phyloP scores from a whole-genome alignment of 2,113 vertebrate species.

The Macaca fascicularis region DNA sequence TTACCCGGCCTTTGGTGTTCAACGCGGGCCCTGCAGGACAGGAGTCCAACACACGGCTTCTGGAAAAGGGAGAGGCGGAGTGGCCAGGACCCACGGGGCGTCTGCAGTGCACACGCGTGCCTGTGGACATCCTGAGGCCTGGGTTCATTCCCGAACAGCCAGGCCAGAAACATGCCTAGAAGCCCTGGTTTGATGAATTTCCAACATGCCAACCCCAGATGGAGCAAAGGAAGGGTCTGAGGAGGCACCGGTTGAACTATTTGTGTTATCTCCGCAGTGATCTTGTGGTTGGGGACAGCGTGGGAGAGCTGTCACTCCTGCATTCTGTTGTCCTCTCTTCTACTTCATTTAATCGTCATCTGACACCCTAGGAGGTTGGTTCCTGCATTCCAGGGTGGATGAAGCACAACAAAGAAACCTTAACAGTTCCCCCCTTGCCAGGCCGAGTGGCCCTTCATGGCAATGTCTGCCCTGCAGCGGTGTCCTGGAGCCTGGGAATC shows the following conservation, averaged over 20 bases:
- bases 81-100: fast-evolving
- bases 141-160: neutral
- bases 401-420: neutral
- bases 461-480: fast-evolving
- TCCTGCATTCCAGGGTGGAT: neutral
- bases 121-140: fast-evolving
- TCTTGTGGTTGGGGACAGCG: neutral
- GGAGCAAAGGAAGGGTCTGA: neutral
- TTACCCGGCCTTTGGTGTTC: neutral
- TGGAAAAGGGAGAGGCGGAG: neutral
- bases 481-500: neutral
- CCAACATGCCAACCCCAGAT: fast-evolving
- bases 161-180: neutral
- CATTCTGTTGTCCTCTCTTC: fast-evolving
- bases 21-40: neutral
- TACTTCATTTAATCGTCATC: neutral
- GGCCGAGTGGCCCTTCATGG: neutral
- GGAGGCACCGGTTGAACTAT: fast-evolving
- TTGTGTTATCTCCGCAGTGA: fast-evolving
- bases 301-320: fast-evolving
- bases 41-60: fast-evolving
- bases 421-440: too few species aligned
- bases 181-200: neutral
- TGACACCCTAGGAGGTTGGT: neutral
- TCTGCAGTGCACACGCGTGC: slow-evolving; percentile 35